Conservation (phyloP, 2,888 invertebrate species). For the Glaucopsyche alexis region DNA sequence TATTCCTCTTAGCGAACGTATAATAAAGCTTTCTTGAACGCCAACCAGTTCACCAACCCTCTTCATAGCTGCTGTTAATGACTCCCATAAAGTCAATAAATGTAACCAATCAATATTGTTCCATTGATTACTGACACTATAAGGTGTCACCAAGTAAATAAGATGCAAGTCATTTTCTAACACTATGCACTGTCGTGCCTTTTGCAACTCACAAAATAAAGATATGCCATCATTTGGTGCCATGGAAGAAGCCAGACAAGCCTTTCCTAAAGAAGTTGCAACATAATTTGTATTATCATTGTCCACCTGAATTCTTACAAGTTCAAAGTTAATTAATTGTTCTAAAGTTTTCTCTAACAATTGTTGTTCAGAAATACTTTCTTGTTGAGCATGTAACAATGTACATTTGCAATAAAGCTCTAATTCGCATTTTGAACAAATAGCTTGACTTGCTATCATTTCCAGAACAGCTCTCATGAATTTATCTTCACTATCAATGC, state of each 20-base stretch:
- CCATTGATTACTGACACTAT: slow-evolving; percentile 90
- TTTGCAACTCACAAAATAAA: slow-evolving; percentile 93
- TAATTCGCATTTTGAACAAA: slow-evolving; percentile 85
- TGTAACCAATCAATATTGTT: slow-evolving; percentile 90
- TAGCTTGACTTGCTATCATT: slow-evolving; percentile 93
- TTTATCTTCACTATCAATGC: slow-evolving; percentile 86
- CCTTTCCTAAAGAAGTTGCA: slow-evolving; percentile 93
- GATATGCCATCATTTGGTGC: slow-evolving; percentile 96
- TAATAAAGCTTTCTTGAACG: slow-evolving; percentile 91
- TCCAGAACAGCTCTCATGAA: slow-evolving; percentile 87
- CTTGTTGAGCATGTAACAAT: slow-evolving; percentile 71
- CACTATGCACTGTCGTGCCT: slow-evolving; percentile 93
- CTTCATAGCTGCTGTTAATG: slow-evolving; percentile 87
- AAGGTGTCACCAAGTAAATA: slow-evolving; percentile 96
- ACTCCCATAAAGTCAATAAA: slow-evolving; percentile 90
- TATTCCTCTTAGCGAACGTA: slow-evolving; percentile 86
- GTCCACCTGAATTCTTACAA: slow-evolving; percentile 83
- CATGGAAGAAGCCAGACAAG: slow-evolving; percentile 95
- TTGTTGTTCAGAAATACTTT: slow-evolving; percentile 51
- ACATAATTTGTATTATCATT: slow-evolving; percentile 78
- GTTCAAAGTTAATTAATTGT: slow-evolving; percentile 89
- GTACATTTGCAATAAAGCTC: slow-evolving; percentile 90
- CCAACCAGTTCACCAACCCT: slow-evolving; percentile 94
- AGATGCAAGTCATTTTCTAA: slow-evolving; percentile 97
- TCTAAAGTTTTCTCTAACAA: slow-evolving; percentile 79